Base-by-base conservation (phyloP, 2,797 vertebrate species). In the Chaetodon trifasciatus region DNA sequence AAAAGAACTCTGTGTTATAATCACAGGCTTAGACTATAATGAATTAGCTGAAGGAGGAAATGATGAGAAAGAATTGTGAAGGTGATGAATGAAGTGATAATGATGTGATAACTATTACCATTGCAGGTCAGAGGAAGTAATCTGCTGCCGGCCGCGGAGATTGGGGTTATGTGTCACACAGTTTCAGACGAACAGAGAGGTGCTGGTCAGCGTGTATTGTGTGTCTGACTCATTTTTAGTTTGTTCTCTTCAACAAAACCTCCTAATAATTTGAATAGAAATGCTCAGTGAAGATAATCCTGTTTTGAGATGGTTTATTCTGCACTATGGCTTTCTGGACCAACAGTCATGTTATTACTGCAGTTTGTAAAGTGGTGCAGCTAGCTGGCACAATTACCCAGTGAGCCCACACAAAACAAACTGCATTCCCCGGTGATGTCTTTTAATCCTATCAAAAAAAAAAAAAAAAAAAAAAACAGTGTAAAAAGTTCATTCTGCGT, bases 391-490 rank as follows among this genome's bases (percentile, higher is more conserved):
- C 52, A 62, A 58, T 83, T 76, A 55, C 64, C 60, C 42, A 76
- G 60, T 53, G 68, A 74, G 35, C 13, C 6, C 46, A n/a, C 32
- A 72, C 23, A 61, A 60, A 73, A 67, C 40, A 46, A 70, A 57
- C 57, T 77, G 35, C 19, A 61, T 63, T 65, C 44, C 44, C 57
- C 28, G 23, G 60, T 55, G 77, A 75, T 74, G 65, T 57, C 58
- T 77, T 85, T 83, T 58, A 68, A 75, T 65, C 64, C 50, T 16
- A 47, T 73, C 9, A 56, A 77, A 62, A 64, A n/a, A 49, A 12
- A 16, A 62, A 83, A 69, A 32, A 32, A 74, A 57, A 64, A n/a
- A 44, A 12, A 17, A 62, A 83, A 72, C 46, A 10, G 7, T 55
- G 28, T 32, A 13, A 28, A 49, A 61, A 15, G 35, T 65, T 70